A percentile compares a stretch with the other conserved stretches of the same genome.
Conservation (phyloP, 2,113 vertebrate species). For the Callorhinus ursinus region DNA sequence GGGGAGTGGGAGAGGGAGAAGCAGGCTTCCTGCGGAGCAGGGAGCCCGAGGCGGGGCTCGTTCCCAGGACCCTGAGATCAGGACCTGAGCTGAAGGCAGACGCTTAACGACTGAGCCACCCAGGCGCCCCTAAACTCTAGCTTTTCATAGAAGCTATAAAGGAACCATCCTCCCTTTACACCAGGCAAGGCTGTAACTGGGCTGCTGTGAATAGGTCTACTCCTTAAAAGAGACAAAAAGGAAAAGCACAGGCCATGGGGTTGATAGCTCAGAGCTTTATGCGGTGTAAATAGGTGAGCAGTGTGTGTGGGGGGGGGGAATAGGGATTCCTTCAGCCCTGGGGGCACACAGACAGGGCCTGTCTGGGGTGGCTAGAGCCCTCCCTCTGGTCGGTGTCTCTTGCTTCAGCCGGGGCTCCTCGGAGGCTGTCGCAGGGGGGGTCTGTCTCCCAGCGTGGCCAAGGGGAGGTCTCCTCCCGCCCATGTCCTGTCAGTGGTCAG, state of each 20-base stretch:
- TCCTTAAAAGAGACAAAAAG: not conserved
- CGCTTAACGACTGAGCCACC: too few species aligned
- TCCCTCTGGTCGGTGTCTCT: not conserved
- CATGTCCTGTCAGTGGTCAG: rapidly evolving
- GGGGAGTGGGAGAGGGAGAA: too few species aligned
- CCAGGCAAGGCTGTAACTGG: not conserved
- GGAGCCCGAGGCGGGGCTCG: too few species aligned
- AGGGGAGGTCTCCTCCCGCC: not conserved
- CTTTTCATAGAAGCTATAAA: not conserved
- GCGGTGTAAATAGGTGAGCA: not conserved
- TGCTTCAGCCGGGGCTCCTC: not conserved
- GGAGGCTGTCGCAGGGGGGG: not conserved
- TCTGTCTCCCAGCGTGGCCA: not conserved
- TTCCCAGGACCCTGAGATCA: too few species aligned
- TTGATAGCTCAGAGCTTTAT: not conserved
- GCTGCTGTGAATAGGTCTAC: not conserved
- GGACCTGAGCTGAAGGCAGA: too few species aligned
- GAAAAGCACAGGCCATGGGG: not conserved
- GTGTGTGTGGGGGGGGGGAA: not conserved
- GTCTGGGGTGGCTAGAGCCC: not conserved
- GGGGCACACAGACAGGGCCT: not conserved
- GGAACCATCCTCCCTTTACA: not conserved
- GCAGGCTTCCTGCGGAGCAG: too few species aligned
- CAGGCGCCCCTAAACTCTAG: not conserved
- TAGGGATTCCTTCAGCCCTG: not conserved